phyloP scores from a whole-genome alignment of 2,113 vertebrate species.

The Neofelis nebulosa region DNA sequence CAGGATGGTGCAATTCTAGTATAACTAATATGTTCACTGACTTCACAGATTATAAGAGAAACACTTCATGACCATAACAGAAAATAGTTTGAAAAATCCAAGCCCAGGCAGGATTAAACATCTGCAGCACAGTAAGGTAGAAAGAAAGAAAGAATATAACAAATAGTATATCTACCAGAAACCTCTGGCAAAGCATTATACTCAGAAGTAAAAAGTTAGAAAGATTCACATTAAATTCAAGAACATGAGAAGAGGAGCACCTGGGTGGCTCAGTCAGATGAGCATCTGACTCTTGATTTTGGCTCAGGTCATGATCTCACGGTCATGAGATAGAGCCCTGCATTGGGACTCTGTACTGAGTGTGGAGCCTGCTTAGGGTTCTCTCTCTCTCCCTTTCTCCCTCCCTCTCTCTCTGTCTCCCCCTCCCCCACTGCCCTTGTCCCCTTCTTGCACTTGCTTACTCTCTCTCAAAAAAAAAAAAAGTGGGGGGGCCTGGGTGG shows the following conservation, averaged over 20 bases:
- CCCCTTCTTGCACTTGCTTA: no score
- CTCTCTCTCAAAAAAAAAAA: no score
- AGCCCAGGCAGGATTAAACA: neutral
- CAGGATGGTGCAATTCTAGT: neutral
- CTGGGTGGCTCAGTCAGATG: no score
- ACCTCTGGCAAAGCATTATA: neutral
- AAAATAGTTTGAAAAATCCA: neutral
- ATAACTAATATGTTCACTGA: rapidly evolving
- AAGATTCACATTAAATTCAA: neutral
- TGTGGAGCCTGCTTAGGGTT: no score
- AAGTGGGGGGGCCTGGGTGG: no score
- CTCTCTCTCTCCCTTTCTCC: no score
- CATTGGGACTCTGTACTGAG: no score
- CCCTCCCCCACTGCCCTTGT: no score
- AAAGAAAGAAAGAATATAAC: neutral
- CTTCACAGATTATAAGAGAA: neutral
- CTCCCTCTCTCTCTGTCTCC: no score
- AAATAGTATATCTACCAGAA: neutral
- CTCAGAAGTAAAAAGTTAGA: neutral
- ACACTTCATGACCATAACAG: neutral
- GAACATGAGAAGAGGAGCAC: neutral
- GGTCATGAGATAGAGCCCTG: no score
- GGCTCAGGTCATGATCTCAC: no score
- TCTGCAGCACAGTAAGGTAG: neutral
- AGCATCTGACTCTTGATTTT: no score